Conservation (phyloP, 2,888 invertebrate species). For the Neuroscelio doddi region DNA sequence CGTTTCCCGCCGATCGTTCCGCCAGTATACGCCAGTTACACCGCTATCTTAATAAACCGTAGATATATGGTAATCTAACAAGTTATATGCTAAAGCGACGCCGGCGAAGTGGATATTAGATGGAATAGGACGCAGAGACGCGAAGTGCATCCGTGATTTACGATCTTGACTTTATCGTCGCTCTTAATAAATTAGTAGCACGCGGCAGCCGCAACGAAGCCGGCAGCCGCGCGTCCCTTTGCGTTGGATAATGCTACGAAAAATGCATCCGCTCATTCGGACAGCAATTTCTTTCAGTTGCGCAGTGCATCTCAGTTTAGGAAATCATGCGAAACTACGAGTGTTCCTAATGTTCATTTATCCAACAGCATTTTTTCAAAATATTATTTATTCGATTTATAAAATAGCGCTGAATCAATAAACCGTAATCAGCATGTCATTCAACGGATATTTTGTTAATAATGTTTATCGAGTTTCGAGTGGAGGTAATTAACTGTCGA, state of each 20-base stretch:
- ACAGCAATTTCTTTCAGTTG: constrained; percentile 18
- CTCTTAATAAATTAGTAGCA: constrained; percentile 51
- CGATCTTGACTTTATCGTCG: constrained; percentile 51
- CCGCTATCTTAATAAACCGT: constrained; percentile 61
- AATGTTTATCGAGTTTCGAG: constrained; percentile 6
- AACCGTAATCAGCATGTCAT: neutral
- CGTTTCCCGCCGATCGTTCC: constrained; percentile 34
- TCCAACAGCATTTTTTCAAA: too few species aligned
- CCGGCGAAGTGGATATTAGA: constrained; percentile 52
- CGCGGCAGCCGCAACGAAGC: constrained; percentile 28
- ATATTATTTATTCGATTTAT: too few species aligned
- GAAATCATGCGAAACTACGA: too few species aligned
- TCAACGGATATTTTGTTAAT: constrained; percentile 6
- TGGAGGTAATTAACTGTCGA: constrained; percentile 13
- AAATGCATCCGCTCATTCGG: constrained; percentile 41
- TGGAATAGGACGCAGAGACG: constrained; percentile 44
- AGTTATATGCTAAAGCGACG: constrained; percentile 52
- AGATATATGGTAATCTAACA: constrained; percentile 54
- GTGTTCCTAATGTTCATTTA: too few species aligned
- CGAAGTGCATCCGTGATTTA: constrained; percentile 45
- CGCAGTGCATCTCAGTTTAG: neutral
- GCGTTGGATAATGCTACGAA: constrained; percentile 19
- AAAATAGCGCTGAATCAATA: too few species aligned
- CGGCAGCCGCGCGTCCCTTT: constrained; percentile 7
- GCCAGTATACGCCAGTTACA: constrained; percentile 42